A percentile compares a stretch with the other conserved stretches of the same genome.
These are phyloP conservation scores for Cavia aperea DNA, from an alignment of 2,113 vertebrate genomes.

Conservation along the genomic window DNA sequence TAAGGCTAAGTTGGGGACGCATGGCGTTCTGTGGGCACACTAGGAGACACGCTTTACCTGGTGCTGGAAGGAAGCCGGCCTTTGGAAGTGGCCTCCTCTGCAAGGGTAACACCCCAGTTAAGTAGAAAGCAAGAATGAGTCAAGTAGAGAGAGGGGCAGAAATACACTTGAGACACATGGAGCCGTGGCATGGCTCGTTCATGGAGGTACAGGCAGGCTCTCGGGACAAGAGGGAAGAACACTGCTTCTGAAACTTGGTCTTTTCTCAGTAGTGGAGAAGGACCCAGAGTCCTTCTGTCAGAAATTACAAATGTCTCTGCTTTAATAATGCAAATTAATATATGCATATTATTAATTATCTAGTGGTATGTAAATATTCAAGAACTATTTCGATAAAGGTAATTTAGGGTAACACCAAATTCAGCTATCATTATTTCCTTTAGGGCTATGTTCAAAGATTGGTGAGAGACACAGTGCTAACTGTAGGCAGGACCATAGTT, in stretches of 20 bases:
- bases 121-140: neutral
- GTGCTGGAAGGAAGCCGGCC: accelerated
- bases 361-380: neutral
- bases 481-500: neutral
- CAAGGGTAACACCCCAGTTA: neutral
- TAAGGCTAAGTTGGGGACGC: neutral
- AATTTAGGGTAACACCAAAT: neutral
- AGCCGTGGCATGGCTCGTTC: neutral
- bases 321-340: neutral
- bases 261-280: neutral
- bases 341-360: neutral
- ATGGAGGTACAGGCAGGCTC: neutral
- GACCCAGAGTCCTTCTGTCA: neutral
- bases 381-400: neutral
- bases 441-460: neutral
- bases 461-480: neutral
- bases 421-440: neutral
- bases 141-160: neutral
- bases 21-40: neutral
- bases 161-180: neutral
- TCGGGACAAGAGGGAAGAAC: neutral
- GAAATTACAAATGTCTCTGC: neutral
- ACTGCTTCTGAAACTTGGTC: neutral
- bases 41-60: neutral
- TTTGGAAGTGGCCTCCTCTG: neutral